Evolutionary conservation across 2,888 invertebrate genomes (phyloP).

Genomic region (Lasioglossum marginatum): DNA sequence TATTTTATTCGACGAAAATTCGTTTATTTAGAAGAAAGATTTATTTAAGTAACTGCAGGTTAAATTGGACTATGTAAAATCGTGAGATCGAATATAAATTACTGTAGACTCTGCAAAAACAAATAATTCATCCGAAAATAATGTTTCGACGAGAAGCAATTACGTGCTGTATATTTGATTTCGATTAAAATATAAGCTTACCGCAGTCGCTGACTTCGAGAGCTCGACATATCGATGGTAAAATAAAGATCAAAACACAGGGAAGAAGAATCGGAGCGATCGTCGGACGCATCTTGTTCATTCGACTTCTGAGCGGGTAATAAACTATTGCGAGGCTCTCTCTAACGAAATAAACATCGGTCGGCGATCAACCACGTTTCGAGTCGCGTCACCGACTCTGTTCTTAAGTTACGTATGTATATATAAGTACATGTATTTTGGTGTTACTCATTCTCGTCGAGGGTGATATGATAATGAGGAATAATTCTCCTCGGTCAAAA

Average conservation of each 20-base stretch:
- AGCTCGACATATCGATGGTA: conserved; percentile 27
- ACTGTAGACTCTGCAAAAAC: neutral
- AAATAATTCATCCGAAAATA: neutral
- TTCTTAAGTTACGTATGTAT: neutral
- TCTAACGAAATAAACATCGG: conserved; percentile 36
- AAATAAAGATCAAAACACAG: conserved; percentile 20
- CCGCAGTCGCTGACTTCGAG: conserved; percentile 47
- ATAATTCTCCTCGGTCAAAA: neutral
- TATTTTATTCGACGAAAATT: too few relatives aligned
- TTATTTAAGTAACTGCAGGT: too few relatives aligned
- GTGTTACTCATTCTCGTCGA: neutral
- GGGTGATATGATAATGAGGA: neutral
- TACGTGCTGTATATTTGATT: neutral
- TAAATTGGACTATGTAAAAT: neutral
- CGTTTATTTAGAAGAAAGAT: too few relatives aligned
- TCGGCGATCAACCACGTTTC: neutral
- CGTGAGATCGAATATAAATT: neutral
- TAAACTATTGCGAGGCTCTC: conserved; percentile 44
- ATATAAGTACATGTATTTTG: neutral
- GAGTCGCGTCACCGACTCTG: neutral
- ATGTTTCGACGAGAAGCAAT: neutral
- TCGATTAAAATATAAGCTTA: conserved; percentile 17
- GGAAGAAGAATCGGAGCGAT: conserved; percentile 20
- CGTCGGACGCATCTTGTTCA: conserved; percentile 67
- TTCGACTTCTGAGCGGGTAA: conserved; percentile 54